Conservation (phyloP, 2,888 invertebrate species). For the Keiferia lycopersicella region DNA sequence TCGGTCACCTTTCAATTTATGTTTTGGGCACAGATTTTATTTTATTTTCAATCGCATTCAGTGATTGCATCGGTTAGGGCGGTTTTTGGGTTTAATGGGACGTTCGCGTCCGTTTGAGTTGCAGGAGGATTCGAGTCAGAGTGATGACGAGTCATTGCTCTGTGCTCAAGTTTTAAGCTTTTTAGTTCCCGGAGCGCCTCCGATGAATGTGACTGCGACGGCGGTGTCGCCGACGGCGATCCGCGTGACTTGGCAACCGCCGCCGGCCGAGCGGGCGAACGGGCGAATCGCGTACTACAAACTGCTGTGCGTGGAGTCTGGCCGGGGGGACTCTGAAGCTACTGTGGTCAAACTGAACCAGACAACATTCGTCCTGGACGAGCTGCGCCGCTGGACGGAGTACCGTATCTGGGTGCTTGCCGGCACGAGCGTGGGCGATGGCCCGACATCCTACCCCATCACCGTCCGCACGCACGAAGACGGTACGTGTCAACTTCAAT, state of each 20-base stretch:
- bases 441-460: slow-evolving; percentile 95
- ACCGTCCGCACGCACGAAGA: slow-evolving; percentile 97
- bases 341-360: slow-evolving; percentile 89
- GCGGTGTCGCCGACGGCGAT: slow-evolving; percentile 95
- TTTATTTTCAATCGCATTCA: slow-evolving; percentile 76
- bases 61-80: slow-evolving; percentile 76
- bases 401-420: slow-evolving; percentile 98
- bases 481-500: slow-evolving; percentile 89
- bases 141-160: slow-evolving; percentile 22
- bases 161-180: slow-evolving; percentile 48
- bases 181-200: slow-evolving; percentile 97
- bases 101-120: slow-evolving; percentile 57
- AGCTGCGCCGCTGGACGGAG: slow-evolving; percentile 96
- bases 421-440: slow-evolving; percentile 97
- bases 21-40: slow-evolving; percentile 67
- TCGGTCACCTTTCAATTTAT: slow-evolving; percentile 50
- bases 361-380: slow-evolving; percentile 91
- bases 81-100: slow-evolving; percentile 46
- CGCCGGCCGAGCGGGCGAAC: slow-evolving; percentile 94
- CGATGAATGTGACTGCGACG: slow-evolving; percentile 94
- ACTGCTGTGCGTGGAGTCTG: slow-evolving; percentile 93
- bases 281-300: slow-evolving; percentile 97
- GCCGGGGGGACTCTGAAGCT: slow-evolving; percentile 92
- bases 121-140: slow-evolving; percentile 47
- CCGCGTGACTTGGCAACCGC: slow-evolving; percentile 95